Evolutionary conservation across 2,888 invertebrate species (phyloP), one percentile per base, ranked within the genome.

Genomic region (Himalopsyche japonica): DNA sequence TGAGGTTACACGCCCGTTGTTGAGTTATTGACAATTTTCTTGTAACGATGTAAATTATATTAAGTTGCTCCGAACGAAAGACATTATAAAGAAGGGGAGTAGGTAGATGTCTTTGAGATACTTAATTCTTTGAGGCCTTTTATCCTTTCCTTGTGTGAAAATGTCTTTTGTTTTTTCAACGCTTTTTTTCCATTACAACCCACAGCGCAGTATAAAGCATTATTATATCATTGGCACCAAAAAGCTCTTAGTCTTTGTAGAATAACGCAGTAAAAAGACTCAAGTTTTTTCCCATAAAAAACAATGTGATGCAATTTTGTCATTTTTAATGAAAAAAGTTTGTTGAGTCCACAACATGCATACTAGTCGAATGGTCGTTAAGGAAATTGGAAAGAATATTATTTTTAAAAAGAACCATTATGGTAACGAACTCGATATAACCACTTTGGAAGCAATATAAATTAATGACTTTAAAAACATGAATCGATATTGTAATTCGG

Each of bases 181-280:
- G 30, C 27, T 70, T 57, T 79, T 80, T 80, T 80, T 80, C 57
- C 80, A 80, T 80, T 57, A 80, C 32, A 20, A 47, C 80, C 30
- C 79, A 30, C 57, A 57, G 80, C 57, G 80, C 30, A 30, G 48
- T 47, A 43, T 57, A 57, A 57, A 37, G 37, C 57, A 80, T 80
- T 80, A 80, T 80, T 80, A 57, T 80, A 80, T 80, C 80, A 80
- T 80, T 80, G 80, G 80, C 80, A 80, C 57, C 80, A 80, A 80
- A 80, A 80, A 57, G 80, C 80, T 49, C 80, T 80, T 37, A 80
- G 32, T 32, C 30, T 77, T 80, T 80, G 30, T 79, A 79, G 79
- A 79, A 30, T 30, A 79, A 79, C 43, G 80, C 57, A 47, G 80
- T 49, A 57, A 49, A 49, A 57, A 57, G 80, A 30, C 30, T 57